Conservation (phyloP, 2,113 vertebrate species). For the Microtus oregoni region DNA sequence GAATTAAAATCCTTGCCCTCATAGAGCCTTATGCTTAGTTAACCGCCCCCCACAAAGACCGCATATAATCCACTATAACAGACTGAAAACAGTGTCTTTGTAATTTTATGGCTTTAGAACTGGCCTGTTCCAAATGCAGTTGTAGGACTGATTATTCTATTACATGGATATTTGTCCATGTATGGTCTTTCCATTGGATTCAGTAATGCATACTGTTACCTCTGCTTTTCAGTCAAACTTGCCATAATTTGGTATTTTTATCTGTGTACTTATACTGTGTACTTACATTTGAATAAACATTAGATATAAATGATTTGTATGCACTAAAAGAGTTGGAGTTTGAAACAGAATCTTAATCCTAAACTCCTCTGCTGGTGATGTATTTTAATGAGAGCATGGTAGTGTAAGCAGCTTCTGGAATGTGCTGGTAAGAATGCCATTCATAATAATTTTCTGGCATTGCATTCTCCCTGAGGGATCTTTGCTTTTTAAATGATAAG, state of each 20-base stretch:
- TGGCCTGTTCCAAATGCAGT: constrained; percentile 10
- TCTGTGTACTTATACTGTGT: neutral
- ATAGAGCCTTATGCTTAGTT: constrained; percentile 24
- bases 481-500: constrained; percentile 33
- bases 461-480: neutral
- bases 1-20: constrained; percentile 10
- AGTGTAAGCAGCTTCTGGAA: constrained; percentile 44
- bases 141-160: neutral
- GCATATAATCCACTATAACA: neutral
- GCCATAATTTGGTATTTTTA: neutral
- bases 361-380: neutral
- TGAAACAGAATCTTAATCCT: constrained; percentile 44
- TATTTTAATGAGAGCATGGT: constrained; percentile 9
- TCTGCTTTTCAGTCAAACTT: constrained; percentile 20
- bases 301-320: constrained; percentile 39
- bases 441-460: constrained; percentile 43
- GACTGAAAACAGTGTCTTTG: neutral
- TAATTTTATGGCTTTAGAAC: constrained; percentile 47
- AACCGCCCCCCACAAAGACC: neutral
- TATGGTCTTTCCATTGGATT: constrained; percentile 5
- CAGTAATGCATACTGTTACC: constrained; percentile 11
- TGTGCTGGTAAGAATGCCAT: constrained; percentile 1
- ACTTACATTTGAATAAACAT: neutral
- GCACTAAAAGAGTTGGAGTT: neutral
- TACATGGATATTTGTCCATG: neutral